Percentiles rank a stretch among this genome's conserved stretches.
Evolutionary conservation across 2,888 invertebrate genomes (phyloP).

Genomic region (Eumacrocentrus americanus): DNA sequence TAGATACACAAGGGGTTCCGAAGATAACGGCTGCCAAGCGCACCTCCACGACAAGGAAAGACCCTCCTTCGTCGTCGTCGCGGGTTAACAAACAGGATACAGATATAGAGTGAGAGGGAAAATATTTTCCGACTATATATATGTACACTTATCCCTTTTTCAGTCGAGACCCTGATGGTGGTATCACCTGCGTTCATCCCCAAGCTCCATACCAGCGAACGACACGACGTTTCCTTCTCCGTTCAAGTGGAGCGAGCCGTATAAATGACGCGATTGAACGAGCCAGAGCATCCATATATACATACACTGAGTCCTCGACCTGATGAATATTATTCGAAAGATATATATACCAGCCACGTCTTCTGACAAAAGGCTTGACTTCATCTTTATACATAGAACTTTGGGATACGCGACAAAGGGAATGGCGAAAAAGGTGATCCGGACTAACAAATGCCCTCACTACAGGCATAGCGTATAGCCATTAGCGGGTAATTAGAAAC

Average conservation of each 20-base stretch:
- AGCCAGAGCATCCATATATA: no score
- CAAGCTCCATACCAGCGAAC: background rate
- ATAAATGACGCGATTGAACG: background rate
- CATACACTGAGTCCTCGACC: no score
- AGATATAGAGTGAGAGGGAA: slow-evolving; percentile 37
- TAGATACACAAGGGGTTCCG: slow-evolving; percentile 40
- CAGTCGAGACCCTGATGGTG: background rate
- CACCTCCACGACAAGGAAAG: background rate
- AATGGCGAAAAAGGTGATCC: background rate
- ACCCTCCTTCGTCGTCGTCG: slow-evolving; percentile 20
- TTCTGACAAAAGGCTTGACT: background rate
- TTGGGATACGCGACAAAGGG: background rate
- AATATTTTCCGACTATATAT: slow-evolving; percentile 24
- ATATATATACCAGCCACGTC: no score
- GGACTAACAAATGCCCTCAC: slow-evolving; percentile 45
- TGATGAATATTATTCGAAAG: no score
- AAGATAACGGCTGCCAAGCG: slow-evolving; percentile 51
- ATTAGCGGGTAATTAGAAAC: slow-evolving; percentile 63
- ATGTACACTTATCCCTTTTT: slow-evolving; percentile 25
- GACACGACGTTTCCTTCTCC: background rate
- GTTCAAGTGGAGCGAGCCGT: background rate
- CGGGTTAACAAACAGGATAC: slow-evolving; percentile 48
- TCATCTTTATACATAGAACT: background rate
- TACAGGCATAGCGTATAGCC: slow-evolving; percentile 51
- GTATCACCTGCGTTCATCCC: background rate